A percentile compares a stretch with the other conserved stretches of the same genome.
Conservation (phyloP, 2,888 invertebrate species). For the Ochropacha duplaris region DNA sequence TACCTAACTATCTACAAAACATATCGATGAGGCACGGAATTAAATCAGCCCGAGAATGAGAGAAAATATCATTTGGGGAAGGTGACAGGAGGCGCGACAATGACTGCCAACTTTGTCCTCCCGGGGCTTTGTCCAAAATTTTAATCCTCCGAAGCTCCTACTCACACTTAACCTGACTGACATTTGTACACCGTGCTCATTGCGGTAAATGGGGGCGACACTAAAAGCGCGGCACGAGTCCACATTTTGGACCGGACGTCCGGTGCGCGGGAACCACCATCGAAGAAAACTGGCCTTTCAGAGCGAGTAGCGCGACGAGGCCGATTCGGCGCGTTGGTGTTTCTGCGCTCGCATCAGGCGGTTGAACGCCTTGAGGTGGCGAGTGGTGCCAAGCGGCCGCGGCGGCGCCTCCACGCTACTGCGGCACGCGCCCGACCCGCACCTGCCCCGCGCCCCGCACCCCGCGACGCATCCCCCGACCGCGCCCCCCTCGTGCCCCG, state of each 20-base stretch:
- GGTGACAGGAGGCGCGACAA: conserved; percentile 25
- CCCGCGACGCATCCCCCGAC: conserved; percentile 63
- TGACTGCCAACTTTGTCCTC: conserved; percentile 16
- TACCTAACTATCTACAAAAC: background rate
- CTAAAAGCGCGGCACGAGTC: conserved; percentile 30
- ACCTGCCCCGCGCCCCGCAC: conserved; percentile 46
- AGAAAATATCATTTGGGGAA: conserved; percentile 34
- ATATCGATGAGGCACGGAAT: conserved; percentile 32
- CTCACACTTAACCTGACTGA: conserved; percentile 36
- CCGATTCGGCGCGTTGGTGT: conserved; percentile 49
- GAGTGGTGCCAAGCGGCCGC: conserved; percentile 67
- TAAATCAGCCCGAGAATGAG: conserved; percentile 20
- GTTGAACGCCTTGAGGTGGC: conserved; percentile 49
- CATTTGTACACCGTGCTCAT: conserved; percentile 33
- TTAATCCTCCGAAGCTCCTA: conserved; percentile 28
- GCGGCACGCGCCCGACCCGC: conserved; percentile 74
- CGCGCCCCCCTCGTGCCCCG: conserved; percentile 43
- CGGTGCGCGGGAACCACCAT: conserved; percentile 59
- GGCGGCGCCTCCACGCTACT: conserved; percentile 79
- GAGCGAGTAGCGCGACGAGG: conserved; percentile 44
- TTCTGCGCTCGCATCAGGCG: conserved; percentile 56
- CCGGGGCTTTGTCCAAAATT: conserved; percentile 27
- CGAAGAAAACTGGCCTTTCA: conserved; percentile 39
- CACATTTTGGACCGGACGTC: conserved; percentile 44
- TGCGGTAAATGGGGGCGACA: conserved; percentile 29